phyloP scores from a whole-genome alignment of 1,140 invertebrate genomes.

The Calosoma granatense region DNA sequence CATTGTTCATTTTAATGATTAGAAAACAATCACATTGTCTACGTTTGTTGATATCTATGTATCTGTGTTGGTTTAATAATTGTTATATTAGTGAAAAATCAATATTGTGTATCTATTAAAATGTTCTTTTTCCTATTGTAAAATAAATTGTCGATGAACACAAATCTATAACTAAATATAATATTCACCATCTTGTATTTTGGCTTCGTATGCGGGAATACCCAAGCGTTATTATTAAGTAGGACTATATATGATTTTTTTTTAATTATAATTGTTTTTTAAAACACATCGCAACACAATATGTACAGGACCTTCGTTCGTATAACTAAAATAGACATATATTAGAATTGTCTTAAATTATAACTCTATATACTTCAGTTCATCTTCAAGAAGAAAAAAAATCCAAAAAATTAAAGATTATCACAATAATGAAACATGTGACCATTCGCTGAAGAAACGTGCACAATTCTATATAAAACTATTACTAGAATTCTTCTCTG shows the following conservation, averaged over 20 bases:
- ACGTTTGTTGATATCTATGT: not conserved
- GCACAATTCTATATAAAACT: not conserved
- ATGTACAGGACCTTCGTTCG: slow-evolving; percentile 17
- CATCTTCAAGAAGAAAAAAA: slow-evolving; percentile 17
- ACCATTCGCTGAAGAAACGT: slow-evolving; percentile 3
- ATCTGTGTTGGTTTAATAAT: too few relatives aligned
- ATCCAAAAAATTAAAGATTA: slow-evolving; percentile 14
- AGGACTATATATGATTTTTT: not conserved
- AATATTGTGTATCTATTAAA: too few relatives aligned
- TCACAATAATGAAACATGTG: slow-evolving; percentile 6
- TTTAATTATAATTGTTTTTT: not conserved
- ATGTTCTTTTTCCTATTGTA: too few relatives aligned
- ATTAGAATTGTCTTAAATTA: slow-evolving; percentile 20
- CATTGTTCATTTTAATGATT: too few relatives aligned
- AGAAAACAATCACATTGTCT: not conserved
- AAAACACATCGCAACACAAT: slow-evolving; percentile 14
- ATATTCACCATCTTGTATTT: too few relatives aligned
- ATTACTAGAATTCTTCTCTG: not conserved
- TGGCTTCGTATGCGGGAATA: too few relatives aligned
- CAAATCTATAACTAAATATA: too few relatives aligned
- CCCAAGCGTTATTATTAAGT: too few relatives aligned
- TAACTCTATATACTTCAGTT: slow-evolving; percentile 16
- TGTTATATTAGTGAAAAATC: too few relatives aligned
- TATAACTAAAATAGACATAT: slow-evolving; percentile 16
- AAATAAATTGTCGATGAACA: too few relatives aligned